These are phyloP conservation scores for Aplysia californica DNA, from an alignment of 1,140 invertebrate species.

Conservation along the genomic window DNA sequence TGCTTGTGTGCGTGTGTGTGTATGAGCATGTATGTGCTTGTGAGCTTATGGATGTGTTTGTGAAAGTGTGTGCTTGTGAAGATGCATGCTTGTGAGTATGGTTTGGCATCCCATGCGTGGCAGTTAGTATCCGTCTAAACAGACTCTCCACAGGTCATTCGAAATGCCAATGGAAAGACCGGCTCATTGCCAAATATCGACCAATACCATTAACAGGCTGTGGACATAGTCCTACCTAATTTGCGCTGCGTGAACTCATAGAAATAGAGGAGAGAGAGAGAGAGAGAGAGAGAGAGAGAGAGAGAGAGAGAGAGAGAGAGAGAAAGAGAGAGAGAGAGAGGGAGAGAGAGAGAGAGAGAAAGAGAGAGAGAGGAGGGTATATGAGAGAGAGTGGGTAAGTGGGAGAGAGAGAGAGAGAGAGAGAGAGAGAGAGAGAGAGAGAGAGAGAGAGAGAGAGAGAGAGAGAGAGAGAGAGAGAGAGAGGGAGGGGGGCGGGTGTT, in stretches of 20 bases:
- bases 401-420: neutral
- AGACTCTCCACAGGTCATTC: neutral
- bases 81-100: no score
- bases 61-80: no score
- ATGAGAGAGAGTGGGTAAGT: neutral
- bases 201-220: neutral
- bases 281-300: neutral
- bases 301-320: neutral
- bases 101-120: no score
- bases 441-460: neutral
- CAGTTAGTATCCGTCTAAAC: neutral
- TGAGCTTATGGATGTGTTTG: no score
- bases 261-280: no score
- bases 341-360: neutral
- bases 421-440: neutral
- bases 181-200: neutral
- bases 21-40: no score
- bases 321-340: neutral
- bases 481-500: neutral
- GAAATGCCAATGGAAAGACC: neutral
- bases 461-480: neutral
- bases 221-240: neutral
- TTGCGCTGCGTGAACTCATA: neutral
- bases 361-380: neutral
- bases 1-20: no score